Evolutionary conservation across 1,140 invertebrate genomes (phyloP), one percentile per base, ranked within the genome.

Genomic region (Andricus grossulariae): DNA sequence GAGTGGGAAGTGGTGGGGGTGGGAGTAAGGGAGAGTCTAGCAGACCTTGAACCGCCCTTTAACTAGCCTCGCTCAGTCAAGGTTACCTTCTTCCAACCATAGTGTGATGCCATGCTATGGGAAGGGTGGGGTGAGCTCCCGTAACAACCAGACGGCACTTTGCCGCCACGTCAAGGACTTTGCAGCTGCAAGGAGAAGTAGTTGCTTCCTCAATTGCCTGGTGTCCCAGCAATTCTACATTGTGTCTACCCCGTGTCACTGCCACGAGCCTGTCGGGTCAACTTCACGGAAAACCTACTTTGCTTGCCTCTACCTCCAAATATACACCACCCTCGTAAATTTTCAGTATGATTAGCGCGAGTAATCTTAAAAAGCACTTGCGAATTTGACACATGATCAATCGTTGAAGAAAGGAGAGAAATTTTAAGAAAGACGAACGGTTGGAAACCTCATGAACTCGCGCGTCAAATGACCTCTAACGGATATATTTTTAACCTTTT

Each of bases 21-120:
- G 49, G 73, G 71, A 60, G 60, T 32, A 19, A 15, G 75, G 51
- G 55, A 32, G 2, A 32, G 79, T 81, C 84, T 84, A 82, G 79
- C 83, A 82, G 84, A 81, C 84, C 84, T 86, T 85, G 84, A 85
- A 77, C 84, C 78, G 78, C 85, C 84, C 84, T 86, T 85, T 86
- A 86, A 86, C 84, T 82, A 81, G 60, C 60, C 78, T 79, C 84
- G 74, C 81, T 72, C 66, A 83, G 84, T 81, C 84, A 85, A 85
- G 84, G 84, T 81, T 84, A 81, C 80, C 76, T 82, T 84, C 82
- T 84, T 85, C 78, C 76, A 82, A 8, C 16, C 3, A 12, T 25
- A 51, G 60, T 66, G 39, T 52, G 66, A 66, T 39, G 25, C 25
- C 25, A 32, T 32, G 25, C 25, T 32, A 32, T 32, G 39, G 16